A percentile compares a stretch with the other conserved stretches of the same genome.
phyloP scores from a whole-genome alignment of 1,140 invertebrate species.

The Caenorhabditis briggsae region DNA sequence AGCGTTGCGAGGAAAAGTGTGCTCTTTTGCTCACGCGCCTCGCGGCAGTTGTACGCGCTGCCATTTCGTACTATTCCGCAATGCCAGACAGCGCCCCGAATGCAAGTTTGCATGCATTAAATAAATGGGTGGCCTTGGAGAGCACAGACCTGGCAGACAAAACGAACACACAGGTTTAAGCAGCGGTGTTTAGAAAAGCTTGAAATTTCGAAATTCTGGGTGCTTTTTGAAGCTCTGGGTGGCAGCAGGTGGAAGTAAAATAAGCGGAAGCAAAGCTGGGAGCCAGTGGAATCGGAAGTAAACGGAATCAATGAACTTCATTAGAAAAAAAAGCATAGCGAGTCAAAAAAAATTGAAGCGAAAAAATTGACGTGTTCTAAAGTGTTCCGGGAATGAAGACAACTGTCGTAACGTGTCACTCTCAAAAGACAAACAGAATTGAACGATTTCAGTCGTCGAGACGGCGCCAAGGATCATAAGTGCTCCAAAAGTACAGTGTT shows the following conservation, averaged over 20 bases:
- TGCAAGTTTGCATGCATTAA: conserved; percentile 56
- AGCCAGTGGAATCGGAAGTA: not conserved
- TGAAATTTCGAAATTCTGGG: too few species aligned
- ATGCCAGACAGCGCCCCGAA: conserved; percentile 27
- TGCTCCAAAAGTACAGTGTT: conserved; percentile 25
- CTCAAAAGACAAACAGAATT: too few species aligned
- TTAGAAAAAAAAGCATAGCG: not conserved
- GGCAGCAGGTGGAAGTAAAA: not conserved
- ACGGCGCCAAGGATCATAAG: conserved; percentile 25
- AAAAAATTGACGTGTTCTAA: conserved; percentile 6
- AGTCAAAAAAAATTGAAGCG: not conserved
- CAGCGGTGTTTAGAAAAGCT: too few species aligned
- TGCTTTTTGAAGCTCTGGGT: too few species aligned
- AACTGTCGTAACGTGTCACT: not conserved
- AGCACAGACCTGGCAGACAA: not conserved
- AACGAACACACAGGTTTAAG: not conserved
- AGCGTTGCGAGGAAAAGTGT: conserved; percentile 18
- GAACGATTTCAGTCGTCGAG: conserved; percentile 11
- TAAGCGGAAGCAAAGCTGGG: not conserved
- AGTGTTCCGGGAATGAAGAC: not conserved
- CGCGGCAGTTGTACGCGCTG: conserved; percentile 34
- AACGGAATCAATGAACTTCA: too few species aligned
- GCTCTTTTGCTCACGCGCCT: conserved; percentile 49
- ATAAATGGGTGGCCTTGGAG: conserved; percentile 38
- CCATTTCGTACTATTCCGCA: conserved; percentile 44